Evolutionary conservation across 2,888 invertebrate species (phyloP).

Genomic region (Arrhopalites spinosus): DNA sequence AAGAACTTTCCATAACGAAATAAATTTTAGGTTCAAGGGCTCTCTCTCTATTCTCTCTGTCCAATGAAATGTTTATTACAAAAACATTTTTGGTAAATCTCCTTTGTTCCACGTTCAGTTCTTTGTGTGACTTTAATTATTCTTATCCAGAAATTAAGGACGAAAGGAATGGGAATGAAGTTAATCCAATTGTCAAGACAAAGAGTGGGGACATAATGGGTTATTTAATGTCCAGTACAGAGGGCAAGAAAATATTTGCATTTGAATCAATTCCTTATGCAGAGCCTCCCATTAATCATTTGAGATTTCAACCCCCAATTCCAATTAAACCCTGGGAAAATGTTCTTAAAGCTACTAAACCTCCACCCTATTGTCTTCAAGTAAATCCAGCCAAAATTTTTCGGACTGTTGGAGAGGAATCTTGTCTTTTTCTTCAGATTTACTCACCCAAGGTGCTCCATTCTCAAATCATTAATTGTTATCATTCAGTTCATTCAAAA

Average conservation of each 20-base stretch:
- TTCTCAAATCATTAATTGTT: too few species aligned
- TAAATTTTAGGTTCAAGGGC: too few species aligned
- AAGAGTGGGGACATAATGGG: constrained; percentile 30
- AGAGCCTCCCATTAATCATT: constrained; percentile 40
- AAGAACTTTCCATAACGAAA: not conserved
- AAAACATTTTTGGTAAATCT: constrained; percentile 21
- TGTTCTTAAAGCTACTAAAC: constrained; percentile 53
- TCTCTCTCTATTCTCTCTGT: not conserved
- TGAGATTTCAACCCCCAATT: constrained; percentile 55
- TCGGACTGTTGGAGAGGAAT: constrained; percentile 41
- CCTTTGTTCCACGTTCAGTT: constrained; percentile 21
- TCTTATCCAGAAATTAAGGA: not conserved
- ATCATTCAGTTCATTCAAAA: too few species aligned
- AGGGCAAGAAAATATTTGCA: constrained; percentile 44
- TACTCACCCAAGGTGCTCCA: constrained; percentile 40
- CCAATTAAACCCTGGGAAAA: constrained; percentile 53
- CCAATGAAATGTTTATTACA: constrained; percentile 3
- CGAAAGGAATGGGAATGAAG: not conserved
- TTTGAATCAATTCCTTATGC: constrained; percentile 54
- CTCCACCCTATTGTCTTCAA: constrained; percentile 57
- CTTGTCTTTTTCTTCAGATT: constrained; percentile 47
- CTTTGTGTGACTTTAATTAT: constrained; percentile 4
- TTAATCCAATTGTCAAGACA: constrained; percentile 13
- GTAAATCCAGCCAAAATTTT: constrained; percentile 23
- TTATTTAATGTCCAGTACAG: constrained; percentile 42